phyloP scores from a whole-genome alignment of 2,797 vertebrate species.

The Acanthornis magna region DNA sequence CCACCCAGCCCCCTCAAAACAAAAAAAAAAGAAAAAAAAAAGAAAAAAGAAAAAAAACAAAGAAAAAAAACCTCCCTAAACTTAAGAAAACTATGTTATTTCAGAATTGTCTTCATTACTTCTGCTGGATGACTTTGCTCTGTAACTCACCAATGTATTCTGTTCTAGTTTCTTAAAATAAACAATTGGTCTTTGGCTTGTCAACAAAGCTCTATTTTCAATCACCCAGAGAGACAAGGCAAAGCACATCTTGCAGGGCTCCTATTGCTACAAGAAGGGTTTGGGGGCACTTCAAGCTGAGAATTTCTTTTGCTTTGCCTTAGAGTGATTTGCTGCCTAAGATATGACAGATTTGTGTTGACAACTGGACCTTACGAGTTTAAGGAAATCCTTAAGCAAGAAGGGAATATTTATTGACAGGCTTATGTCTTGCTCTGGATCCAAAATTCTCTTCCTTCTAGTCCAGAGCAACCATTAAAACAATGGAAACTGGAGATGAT shows the following conservation, averaged over 20 bases:
- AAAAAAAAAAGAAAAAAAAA: no score
- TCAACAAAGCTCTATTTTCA: conserved; percentile 41
- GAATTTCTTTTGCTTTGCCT: conserved; percentile 48
- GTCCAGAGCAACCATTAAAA: not conserved
- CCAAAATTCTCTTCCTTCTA: not conserved
- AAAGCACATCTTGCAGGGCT: not conserved
- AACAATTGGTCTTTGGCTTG: conserved; percentile 25
- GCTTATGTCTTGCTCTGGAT: not conserved
- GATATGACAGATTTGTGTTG: conserved; percentile 32
- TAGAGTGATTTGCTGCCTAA: conserved; percentile 28
- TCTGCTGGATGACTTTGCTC: not conserved
- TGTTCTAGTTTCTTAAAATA: conserved; percentile 57
- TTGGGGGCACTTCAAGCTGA: conserved; percentile 29
- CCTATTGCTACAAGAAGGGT: not conserved
- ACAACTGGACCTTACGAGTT: conserved; percentile 21
- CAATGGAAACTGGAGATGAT: not conserved
- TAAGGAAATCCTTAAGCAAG: conserved; percentile 4
- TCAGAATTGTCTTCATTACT: conserved; percentile 16
- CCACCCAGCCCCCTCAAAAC: rapidly evolving
- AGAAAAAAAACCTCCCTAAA: no score
- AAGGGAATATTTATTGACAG: conserved; percentile 27
- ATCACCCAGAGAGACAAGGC: conserved; percentile 2
- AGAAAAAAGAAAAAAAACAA: no score
- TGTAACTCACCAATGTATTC: not conserved
- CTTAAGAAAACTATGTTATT: not conserved